Conservation (phyloP, 2,113 vertebrate genomes). For the Osmerus mordax region DNA sequence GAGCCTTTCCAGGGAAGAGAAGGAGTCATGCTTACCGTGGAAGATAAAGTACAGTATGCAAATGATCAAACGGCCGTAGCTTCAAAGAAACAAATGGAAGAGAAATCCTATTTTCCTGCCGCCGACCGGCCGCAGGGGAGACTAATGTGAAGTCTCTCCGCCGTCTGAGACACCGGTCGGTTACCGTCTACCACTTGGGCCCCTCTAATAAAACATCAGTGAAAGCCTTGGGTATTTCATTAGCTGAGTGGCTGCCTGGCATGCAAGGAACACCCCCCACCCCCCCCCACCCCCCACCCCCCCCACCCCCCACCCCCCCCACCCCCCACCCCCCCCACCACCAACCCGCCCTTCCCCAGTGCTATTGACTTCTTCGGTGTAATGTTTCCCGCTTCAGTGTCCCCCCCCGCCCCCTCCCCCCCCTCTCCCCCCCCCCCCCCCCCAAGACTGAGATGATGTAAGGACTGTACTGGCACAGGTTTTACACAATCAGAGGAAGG, state of each 20-base stretch:
- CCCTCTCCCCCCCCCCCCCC: too few species aligned
- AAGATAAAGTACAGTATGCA: too few species aligned
- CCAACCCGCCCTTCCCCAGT: conserved; percentile 21
- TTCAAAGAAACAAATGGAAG: too few species aligned
- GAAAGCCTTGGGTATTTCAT: conserved; percentile 53
- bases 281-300: background rate
- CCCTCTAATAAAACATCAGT: conserved; percentile 44
- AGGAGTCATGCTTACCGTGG: too few species aligned
- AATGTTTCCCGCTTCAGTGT: conserved; percentile 55
- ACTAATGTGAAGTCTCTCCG: too few species aligned
- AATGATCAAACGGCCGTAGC: too few species aligned
- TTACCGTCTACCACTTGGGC: conserved; percentile 26
- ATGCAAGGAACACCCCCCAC: background rate
- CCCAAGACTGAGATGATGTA: too few species aligned
- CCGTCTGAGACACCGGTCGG: conserved; percentile 6
- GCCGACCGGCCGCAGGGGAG: too few species aligned
- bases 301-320: background rate
- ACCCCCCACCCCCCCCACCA: background rate
- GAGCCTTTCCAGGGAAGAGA: too few species aligned
- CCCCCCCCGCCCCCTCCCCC: background rate
- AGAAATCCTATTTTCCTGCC: too few species aligned
- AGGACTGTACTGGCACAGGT: too few species aligned
- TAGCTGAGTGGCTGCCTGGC: conserved; percentile 47
- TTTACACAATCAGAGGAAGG: too few species aligned
- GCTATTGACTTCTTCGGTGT: conserved; percentile 52